Conservation (phyloP, 2,113 vertebrate species). For the Dinomys branickii region DNA sequence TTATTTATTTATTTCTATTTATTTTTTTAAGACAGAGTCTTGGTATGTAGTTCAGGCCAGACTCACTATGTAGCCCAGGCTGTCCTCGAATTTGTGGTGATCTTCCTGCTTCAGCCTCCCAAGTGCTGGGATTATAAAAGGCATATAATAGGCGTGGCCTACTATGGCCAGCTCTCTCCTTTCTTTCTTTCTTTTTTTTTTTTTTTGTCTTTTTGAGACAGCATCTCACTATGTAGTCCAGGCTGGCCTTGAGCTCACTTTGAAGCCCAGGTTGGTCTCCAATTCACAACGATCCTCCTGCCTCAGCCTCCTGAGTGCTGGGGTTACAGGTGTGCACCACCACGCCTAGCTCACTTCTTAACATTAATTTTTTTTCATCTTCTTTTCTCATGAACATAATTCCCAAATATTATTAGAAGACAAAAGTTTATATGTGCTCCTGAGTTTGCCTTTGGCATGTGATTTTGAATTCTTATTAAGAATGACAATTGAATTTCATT, state of each 20-base stretch:
- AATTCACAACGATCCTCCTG: too few species aligned
- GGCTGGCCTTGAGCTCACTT: too few species aligned
- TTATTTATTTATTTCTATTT: background rate
- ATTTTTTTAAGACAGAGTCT: too few species aligned
- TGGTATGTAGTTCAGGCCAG: too few species aligned
- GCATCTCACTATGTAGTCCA: too few species aligned
- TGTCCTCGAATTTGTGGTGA: background rate
- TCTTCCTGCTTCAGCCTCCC: too few species aligned
- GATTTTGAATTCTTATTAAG: background rate
- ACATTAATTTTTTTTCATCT: background rate
- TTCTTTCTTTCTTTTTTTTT: too few species aligned
- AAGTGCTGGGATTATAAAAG: too few species aligned
- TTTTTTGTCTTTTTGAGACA: background rate
- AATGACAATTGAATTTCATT: background rate
- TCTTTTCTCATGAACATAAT: background rate
- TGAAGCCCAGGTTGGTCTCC: too few species aligned
- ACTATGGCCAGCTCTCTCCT: background rate
- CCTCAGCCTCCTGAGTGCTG: too few species aligned
- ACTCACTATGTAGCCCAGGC: background rate
- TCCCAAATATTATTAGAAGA: background rate
- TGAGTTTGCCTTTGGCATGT: background rate
- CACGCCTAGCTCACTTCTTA: background rate
- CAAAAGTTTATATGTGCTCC: background rate
- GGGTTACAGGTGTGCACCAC: too few species aligned
- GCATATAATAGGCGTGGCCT: too few species aligned